Conservation (phyloP, 2,113 vertebrate species). For the Chionodraco myersi region DNA sequence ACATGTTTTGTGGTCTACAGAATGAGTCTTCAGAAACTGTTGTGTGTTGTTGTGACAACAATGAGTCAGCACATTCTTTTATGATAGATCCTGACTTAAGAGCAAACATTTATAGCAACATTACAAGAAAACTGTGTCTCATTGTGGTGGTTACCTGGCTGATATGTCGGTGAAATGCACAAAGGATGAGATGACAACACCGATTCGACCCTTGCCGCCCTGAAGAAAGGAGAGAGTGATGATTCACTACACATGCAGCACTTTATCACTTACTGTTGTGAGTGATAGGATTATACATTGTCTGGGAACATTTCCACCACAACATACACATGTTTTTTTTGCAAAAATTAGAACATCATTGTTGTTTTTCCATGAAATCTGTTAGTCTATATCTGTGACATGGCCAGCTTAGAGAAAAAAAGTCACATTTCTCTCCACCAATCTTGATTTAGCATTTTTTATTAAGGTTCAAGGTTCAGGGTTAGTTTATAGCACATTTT, state of each 20-base stretch:
- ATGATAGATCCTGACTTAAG: slow-evolving; percentile 18
- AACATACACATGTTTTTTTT: background rate
- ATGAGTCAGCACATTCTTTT: slow-evolving; percentile 8
- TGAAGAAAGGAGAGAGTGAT: slow-evolving; percentile 65
- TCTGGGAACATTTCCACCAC: too few relatives aligned
- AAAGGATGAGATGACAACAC: slow-evolving; percentile 94
- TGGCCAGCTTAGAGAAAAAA: background rate
- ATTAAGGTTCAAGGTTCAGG: too few relatives aligned
- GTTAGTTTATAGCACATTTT: too few relatives aligned
- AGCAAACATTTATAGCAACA: slow-evolving; percentile 18
- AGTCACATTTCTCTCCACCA: background rate
- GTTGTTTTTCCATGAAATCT: background rate
- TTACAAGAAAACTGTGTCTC: slow-evolving; percentile 1
- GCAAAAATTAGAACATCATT: background rate
- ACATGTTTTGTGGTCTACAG: slow-evolving; percentile 34
- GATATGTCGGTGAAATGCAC: slow-evolving; percentile 96
- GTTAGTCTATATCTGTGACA: background rate
- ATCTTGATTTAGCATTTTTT: background rate
- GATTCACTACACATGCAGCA: slow-evolving; percentile 34
- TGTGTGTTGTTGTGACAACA: slow-evolving; percentile 33
- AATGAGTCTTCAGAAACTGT: slow-evolving; percentile 20
- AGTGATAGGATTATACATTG: background rate
- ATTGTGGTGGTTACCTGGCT: slow-evolving; percentile 87
- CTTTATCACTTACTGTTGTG: background rate
- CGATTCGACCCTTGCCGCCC: slow-evolving; percentile 95